A percentile compares a stretch with the other conserved stretches of the same genome.
These are phyloP conservation scores for Cyanoderma ruficeps DNA, from an alignment of 2,113 vertebrate species.

Conservation along the genomic window DNA sequence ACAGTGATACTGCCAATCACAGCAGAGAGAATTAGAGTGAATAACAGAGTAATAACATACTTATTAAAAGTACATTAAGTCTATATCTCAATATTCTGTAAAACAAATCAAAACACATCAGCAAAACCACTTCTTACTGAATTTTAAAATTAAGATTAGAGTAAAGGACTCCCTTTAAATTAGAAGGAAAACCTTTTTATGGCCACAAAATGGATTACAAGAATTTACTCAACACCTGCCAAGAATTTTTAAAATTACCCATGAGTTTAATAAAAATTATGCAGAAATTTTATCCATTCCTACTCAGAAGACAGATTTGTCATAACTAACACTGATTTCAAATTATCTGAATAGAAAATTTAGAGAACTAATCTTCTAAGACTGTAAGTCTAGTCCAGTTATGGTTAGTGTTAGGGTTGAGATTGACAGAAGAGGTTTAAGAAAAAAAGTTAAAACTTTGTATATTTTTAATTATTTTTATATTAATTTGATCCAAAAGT, in stretches of 20 bases:
- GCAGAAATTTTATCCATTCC: neutral
- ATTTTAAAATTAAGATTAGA: neutral
- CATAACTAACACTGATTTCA: neutral
- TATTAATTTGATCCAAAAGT: neutral
- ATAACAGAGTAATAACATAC: neutral
- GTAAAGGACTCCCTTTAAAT: neutral
- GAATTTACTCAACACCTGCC: neutral
- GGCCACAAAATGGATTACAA: neutral
- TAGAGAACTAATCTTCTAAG: neutral
- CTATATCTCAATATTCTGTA: neutral
- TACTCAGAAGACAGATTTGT: neutral
- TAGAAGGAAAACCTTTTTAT: neutral
- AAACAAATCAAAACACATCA: neutral
- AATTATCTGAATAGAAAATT: neutral
- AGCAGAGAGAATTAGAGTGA: neutral
- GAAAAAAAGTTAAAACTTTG: neutral
- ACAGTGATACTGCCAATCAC: neutral
- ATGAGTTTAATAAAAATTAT: neutral
- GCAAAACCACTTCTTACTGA: neutral
- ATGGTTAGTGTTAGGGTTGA: neutral
- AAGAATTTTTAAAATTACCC: neutral
- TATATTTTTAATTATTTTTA: neutral
- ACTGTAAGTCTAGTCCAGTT: neutral
- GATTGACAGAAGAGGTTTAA: neutral
- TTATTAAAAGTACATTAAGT: slow-evolving; percentile 7